Conservation (phyloP, 2,113 vertebrate species). For the Lethenteron reissneri region DNA sequence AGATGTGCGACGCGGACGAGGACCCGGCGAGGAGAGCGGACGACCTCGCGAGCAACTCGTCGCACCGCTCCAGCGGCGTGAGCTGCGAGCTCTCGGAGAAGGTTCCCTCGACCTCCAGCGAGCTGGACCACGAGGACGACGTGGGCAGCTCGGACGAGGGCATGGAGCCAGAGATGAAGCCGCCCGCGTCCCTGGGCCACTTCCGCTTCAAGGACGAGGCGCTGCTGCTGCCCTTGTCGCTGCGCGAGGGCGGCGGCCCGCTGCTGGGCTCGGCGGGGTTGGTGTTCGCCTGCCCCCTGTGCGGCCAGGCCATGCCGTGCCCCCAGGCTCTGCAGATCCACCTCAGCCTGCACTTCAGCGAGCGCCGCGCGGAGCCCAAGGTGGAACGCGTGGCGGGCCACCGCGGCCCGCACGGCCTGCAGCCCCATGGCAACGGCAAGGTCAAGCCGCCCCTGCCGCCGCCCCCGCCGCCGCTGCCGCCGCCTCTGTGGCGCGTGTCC, state of each 20-base stretch:
- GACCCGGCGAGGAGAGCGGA: no score
- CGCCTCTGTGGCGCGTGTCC: no score
- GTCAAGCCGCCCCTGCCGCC: no score
- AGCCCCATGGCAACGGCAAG: neutral
- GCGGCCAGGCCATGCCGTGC: slow-evolving; percentile 73
- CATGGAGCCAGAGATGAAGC: neutral
- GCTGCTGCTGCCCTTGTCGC: neutral
- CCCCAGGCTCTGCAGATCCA: slow-evolving; percentile 65
- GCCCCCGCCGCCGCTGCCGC: no score
- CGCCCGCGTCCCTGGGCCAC: neutral
- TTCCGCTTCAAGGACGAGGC: neutral
- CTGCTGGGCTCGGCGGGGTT: slow-evolving; percentile 41
- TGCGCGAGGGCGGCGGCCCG: slow-evolving; percentile 44
- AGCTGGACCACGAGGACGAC: slow-evolving; percentile 32
- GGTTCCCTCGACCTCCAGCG: slow-evolving; percentile 17
- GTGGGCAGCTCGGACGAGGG: slow-evolving; percentile 40
- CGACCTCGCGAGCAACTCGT: neutral
- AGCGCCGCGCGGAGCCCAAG: slow-evolving; percentile 38
- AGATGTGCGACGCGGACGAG: no score
- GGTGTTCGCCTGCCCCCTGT: slow-evolving; percentile 68
- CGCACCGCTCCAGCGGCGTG: neutral
- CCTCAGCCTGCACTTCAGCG: slow-evolving; percentile 73
- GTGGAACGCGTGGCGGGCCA: no score
- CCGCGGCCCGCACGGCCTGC: no score
- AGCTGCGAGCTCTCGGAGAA: slow-evolving; percentile 5